phyloP scores from a whole-genome alignment of 2,113 vertebrate genomes.

The Raphicerus campestris region DNA sequence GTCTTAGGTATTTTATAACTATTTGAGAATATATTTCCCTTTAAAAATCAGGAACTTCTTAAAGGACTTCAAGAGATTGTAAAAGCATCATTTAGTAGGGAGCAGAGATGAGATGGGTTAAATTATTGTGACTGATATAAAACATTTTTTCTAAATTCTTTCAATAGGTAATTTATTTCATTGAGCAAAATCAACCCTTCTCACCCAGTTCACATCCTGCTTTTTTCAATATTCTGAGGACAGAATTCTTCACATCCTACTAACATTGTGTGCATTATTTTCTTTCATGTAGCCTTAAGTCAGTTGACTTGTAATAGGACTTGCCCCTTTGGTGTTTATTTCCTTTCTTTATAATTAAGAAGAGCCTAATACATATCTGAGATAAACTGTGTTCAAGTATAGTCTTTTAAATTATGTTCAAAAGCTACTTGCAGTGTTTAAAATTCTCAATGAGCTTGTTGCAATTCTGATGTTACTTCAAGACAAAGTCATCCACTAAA shows the following conservation, averaged over 20 bases:
- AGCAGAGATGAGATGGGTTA: background rate
- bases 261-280: background rate
- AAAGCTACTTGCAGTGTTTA: background rate
- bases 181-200: background rate
- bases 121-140: background rate
- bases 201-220: background rate
- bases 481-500: background rate
- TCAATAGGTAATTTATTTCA: background rate
- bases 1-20: background rate
- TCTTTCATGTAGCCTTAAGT: background rate
- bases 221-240: background rate
- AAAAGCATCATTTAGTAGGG: background rate
- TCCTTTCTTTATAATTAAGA: background rate
- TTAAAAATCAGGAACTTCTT: background rate
- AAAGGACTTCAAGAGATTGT: background rate
- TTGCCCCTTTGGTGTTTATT: background rate
- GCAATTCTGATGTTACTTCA: background rate
- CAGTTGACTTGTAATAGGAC: background rate
- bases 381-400: background rate
- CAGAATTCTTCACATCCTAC: background rate
- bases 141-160: background rate
- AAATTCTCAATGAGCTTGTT: background rate
- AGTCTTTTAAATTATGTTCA: background rate
- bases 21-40: background rate
- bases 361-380: background rate